Evolutionary conservation across 2,113 vertebrate genomes (phyloP), one percentile per base, ranked within the genome.

Genomic region (Atrichornis clamosus): DNA sequence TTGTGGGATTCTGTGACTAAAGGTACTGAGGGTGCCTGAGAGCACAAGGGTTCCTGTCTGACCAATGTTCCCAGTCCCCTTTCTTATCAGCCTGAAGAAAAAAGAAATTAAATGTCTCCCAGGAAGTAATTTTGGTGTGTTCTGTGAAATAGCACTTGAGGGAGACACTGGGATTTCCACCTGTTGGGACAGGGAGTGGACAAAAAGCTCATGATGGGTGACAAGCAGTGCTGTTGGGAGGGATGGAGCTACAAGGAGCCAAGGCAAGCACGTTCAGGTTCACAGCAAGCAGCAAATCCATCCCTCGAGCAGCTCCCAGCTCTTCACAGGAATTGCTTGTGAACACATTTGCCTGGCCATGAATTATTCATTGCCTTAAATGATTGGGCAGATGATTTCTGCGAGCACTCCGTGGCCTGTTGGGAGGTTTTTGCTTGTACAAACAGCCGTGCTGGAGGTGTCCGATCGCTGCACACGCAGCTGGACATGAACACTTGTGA

Each of bases 341-440:
- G 90, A 93, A 52, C 86, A 47, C 68, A 55, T 95, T 95, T 93
- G 90, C 95, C 93, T 93, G 49, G 0, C 73, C 17, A 84, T 97
- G 94, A 95, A 97, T 97, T 84, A 97, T 96, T 95, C 89, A 96
- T 12, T 1, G 42, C 75, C n/a, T 13, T 95, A 96, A 97, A 93
- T 47, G 96, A 92, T 95, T 63, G 94, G 94, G 94, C 94, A 67
- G 95, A 92, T 75, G 95, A 95, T 93, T 74, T 41, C 89, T 87
- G 95, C 1, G 6, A 87, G 58, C 1, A 1, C 60, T 93, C 33
- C 69, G 28, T 60, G 94, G 93, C 94, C 96, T 93, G 53, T 63
- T 87, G 95, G 94, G 96, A 97, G 93, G 93, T 68, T 93, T 97
- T 95, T 95, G 91, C 96, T 95, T 22, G 76, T 92, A 95, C 96